These are phyloP conservation scores for Chamaea fasciata DNA, from an alignment of 2,113 vertebrate species.

Conservation along the genomic window DNA sequence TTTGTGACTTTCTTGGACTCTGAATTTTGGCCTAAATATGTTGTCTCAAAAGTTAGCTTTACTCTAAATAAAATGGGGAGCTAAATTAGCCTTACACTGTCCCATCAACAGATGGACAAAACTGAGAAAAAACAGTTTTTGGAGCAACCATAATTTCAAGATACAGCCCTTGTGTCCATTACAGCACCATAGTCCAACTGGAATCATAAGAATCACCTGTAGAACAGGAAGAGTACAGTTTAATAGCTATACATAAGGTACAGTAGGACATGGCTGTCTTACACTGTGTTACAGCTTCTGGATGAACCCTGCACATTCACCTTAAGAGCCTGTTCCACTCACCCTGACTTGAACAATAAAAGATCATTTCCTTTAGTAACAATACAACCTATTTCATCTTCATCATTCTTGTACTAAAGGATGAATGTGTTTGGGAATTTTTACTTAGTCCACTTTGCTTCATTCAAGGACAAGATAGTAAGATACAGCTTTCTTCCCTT, in stretches of 20 bases:
- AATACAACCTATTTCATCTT: background rate
- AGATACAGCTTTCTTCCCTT: background rate
- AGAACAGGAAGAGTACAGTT: background rate
- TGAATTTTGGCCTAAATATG: background rate
- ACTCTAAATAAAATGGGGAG: background rate
- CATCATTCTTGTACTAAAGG: background rate
- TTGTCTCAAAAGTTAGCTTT: background rate
- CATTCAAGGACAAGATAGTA: background rate
- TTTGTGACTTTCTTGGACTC: background rate
- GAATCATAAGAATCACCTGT: background rate
- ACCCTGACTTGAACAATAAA: background rate
- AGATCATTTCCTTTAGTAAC: background rate
- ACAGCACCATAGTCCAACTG: background rate
- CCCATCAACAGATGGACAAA: background rate
- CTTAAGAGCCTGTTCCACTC: background rate
- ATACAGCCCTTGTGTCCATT: background rate
- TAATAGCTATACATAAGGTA: background rate
- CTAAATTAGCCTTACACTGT: background rate
- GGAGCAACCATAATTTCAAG: background rate
- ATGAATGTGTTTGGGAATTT: background rate
- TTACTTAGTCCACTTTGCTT: background rate
- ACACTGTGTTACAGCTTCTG: background rate
- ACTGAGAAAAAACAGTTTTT: background rate
- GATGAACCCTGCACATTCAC: background rate
- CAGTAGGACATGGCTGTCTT: background rate